Evolutionary conservation across 2,888 invertebrate species (phyloP).

Genomic region (Netelia inedita): DNA sequence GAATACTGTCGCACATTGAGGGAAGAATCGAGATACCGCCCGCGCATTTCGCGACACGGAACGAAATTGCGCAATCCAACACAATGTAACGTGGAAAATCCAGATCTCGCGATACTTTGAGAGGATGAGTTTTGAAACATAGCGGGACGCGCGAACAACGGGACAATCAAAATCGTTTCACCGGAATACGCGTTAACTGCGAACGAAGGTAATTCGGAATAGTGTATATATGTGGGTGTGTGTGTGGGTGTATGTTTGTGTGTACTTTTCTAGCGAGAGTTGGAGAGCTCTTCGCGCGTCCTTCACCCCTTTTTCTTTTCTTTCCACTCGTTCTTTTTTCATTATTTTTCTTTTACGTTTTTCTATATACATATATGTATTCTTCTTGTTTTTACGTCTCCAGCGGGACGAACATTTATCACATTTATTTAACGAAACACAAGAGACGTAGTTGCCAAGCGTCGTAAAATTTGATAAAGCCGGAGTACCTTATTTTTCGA

Average conservation of each 20-base stretch:
- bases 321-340: no score
- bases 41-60: background rate
- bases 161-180: constrained; percentile 68
- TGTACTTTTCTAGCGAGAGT: constrained; percentile 2
- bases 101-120: constrained; percentile 54
- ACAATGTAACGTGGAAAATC: constrained; percentile 34
- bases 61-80: constrained; percentile 30
- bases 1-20: background rate
- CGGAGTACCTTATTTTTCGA: background rate
- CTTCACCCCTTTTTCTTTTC: no score
- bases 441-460: background rate
- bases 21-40: constrained; percentile 27
- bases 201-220: constrained; percentile 67
- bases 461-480: constrained; percentile 7
- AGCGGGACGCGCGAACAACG: constrained; percentile 36
- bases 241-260: background rate
- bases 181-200: constrained; percentile 67
- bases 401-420: background rate
- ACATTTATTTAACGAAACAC: background rate
- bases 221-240: background rate
- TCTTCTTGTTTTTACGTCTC: background rate
- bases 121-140: constrained; percentile 61
- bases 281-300: no score
- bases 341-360: no score
- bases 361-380: no score